Conservation (phyloP, 2,888 invertebrate genomes). For the Drosophila quasianomalipes region DNA sequence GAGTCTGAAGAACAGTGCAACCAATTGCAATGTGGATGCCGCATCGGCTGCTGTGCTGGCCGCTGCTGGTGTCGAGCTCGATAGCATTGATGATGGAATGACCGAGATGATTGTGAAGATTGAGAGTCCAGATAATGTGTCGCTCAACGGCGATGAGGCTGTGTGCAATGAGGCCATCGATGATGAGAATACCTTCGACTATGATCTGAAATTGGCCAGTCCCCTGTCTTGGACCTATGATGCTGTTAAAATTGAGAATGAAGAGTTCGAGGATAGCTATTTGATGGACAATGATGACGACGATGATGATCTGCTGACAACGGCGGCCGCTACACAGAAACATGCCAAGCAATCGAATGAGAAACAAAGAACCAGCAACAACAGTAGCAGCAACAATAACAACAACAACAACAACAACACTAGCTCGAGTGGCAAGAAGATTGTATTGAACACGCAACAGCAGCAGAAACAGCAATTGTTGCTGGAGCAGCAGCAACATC, state of each 20-base stretch:
- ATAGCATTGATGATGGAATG: constrained; percentile 81
- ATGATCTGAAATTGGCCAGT: constrained; percentile 85
- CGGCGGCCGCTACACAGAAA: constrained; percentile 78
- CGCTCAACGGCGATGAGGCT: constrained; percentile 77
- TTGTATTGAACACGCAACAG: constrained; percentile 57
- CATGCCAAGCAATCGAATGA: constrained; percentile 77
- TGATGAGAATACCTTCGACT: constrained; percentile 80
- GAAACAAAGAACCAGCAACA: constrained; percentile 51
- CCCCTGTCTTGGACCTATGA: constrained; percentile 85
- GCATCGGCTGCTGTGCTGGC: constrained; percentile 79
- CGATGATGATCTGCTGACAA: constrained; percentile 81
- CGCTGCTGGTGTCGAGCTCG: constrained; percentile 82
- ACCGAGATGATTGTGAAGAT: constrained; percentile 84
- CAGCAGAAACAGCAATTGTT: constrained; percentile 76
- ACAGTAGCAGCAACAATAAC: constrained; percentile 60
- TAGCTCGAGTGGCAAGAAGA: constrained; percentile 42
- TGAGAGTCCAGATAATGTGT: constrained; percentile 77
- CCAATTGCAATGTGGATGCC: constrained; percentile 74
- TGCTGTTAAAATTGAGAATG: constrained; percentile 84
- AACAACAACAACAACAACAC: constrained; percentile 1
- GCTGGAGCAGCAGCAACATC: constrained; percentile 80
- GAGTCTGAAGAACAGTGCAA: constrained; percentile 60
- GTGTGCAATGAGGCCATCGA: constrained; percentile 77
- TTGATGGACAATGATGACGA: constrained; percentile 82
- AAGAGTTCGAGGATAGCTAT: constrained; percentile 83